Evolutionary conservation across 1,140 invertebrate genomes (phyloP), one percentile per base, ranked within the genome.

Genomic region (Drosophila mauritiana): DNA sequence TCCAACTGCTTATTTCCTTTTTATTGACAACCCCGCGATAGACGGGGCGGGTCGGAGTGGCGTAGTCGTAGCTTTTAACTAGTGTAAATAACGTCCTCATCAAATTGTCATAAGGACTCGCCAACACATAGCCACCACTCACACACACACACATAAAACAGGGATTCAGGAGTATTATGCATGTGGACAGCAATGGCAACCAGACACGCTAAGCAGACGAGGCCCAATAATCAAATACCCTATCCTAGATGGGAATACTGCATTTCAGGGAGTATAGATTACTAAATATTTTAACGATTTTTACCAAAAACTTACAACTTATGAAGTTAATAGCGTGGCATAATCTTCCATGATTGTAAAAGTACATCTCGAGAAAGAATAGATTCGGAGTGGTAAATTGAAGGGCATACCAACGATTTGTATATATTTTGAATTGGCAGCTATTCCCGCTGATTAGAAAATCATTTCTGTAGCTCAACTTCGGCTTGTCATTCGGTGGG

Each of bases 51-150:
- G 15, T 5, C n/a, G 10, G 42, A 13, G 22, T n/a, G 36, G 51
- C 13, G 45, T 54, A 54, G 57, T 15, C 57, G 43, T 79, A 73
- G 84, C 84, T 89, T 89, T 89, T 89, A 89, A 89, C 84, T 89
- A 89, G 84, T 84, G 84, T 84, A 89, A 89, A 89, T 89, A 89
- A 89, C 63, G 84, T 89, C 84, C 84, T 89, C 84, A 89, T 89
- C 84, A 89, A 89, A 89, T 89, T 89, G 84, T 89, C 84, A 89
- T 89, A 89, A 89, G 84, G 73, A 89, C 73, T 74, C 55, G 64
- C 73, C 75, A 54, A 73, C 57, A 73, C 80, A 81, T 40, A 34
- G 54, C 31, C 75, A 75, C 40, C 45, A 56, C 56, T 63, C 27
- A 45, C 15, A 31, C 36, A 64, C 42, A 31, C 40, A 46, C 6